Percentiles rank a stretch among this genome's conserved stretches.
Evolutionary conservation across 1,140 invertebrate genomes (phyloP).

Genomic region (Hylaeus volcanicus): DNA sequence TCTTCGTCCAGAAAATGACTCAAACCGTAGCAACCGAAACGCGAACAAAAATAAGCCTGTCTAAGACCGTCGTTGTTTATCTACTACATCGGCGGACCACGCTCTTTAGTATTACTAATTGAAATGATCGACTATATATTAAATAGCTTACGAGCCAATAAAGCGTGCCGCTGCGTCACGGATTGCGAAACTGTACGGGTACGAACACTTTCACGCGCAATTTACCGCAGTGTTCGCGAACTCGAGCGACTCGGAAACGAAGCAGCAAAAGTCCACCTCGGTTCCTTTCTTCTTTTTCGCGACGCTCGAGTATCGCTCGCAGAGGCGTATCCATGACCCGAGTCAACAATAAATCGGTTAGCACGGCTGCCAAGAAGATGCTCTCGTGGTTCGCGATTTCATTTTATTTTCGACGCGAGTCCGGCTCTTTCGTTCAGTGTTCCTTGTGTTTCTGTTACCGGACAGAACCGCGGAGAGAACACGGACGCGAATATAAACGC

Average conservation of each 20-base stretch:
- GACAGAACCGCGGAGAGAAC: background rate
- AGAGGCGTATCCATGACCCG: conserved; percentile 68
- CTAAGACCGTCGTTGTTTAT: too few relatives aligned
- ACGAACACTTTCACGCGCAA: background rate
- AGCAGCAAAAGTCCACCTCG: background rate
- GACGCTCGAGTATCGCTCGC: background rate
- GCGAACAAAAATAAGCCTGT: too few relatives aligned
- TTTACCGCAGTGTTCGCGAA: background rate
- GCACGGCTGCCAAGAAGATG: conserved; percentile 68
- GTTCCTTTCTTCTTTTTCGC: conserved; percentile 15
- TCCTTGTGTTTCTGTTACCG: background rate
- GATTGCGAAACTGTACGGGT: background rate
- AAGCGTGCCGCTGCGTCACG: too few relatives aligned
- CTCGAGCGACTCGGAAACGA: background rate
- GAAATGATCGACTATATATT: too few relatives aligned
- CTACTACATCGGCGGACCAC: too few relatives aligned
- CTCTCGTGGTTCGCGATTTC: conserved; percentile 59
- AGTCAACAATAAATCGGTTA: conserved; percentile 74
- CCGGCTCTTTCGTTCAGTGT: background rate
- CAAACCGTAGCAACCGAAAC: too few relatives aligned
- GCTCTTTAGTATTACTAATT: too few relatives aligned
- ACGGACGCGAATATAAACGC: conserved; percentile 3
- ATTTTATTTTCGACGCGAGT: conserved; percentile 54
- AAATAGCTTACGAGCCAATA: too few relatives aligned
- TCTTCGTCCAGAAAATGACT: too few relatives aligned